Percentiles rank a stretch among this genome's conserved stretches.
These are phyloP conservation scores for Hydropotes inermis DNA, from an alignment of 2,113 vertebrate genomes.

Conservation along the genomic window DNA sequence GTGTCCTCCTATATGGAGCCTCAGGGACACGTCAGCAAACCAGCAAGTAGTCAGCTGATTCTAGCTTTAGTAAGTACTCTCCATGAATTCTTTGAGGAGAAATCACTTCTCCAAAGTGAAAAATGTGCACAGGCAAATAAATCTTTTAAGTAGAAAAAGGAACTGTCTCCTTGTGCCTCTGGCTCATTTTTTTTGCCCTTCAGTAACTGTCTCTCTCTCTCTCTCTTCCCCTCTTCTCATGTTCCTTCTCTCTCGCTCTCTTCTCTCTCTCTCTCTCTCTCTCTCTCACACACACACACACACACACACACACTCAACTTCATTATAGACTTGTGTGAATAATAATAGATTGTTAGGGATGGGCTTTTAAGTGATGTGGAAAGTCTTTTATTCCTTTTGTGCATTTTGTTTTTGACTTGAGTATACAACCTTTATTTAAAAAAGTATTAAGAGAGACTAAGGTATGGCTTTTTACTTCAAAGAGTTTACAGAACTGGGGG, in stretches of 20 bases:
- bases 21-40: constrained; percentile 1
- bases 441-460: neutral
- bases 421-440: neutral
- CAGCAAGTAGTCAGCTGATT: constrained; percentile 23
- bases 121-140: neutral
- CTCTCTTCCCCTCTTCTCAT: neutral
- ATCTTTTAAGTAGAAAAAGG: neutral
- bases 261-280: neutral
- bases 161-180: neutral
- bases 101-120: constrained; percentile 16
- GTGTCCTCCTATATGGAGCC: neutral
- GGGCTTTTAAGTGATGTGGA: neutral
- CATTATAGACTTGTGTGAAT: neutral
- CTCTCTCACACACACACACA: neutral
- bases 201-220: neutral
- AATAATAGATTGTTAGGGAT: neutral
- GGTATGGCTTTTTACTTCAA: neutral
- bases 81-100: constrained; percentile 53
- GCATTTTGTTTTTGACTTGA: neutral
- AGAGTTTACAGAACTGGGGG: neutral
- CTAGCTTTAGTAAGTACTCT: constrained; percentile 38
- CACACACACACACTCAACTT: neutral
- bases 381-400: neutral
- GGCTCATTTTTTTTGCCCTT: neutral
- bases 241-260: neutral